Percentiles rank a stretch among this genome's conserved stretches.
These are phyloP conservation scores for Meloidogyne chitwoodi DNA, from an alignment of 1,140 invertebrate species.

Conservation along the genomic window DNA sequence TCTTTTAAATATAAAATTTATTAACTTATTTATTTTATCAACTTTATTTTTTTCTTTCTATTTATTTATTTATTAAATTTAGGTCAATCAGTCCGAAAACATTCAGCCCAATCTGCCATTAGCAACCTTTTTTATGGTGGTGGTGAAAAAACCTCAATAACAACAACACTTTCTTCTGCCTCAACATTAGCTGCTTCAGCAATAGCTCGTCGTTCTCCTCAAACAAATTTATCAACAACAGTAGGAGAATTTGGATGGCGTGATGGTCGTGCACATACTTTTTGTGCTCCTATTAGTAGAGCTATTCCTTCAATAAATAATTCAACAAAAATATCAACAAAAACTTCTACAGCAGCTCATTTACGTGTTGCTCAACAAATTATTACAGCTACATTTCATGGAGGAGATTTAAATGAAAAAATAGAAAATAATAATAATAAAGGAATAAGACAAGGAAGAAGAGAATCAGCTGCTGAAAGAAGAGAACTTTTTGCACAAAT, in stretches of 20 bases:
- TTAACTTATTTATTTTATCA: too few species aligned
- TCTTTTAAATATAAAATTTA: too few species aligned
- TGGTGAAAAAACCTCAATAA: conserved; percentile 4
- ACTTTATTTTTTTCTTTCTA: too few species aligned
- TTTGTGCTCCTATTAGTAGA: conserved; percentile 18
- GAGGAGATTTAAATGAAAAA: not conserved
- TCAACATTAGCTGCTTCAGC: not conserved
- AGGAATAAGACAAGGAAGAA: not conserved
- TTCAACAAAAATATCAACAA: not conserved
- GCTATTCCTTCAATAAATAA: not conserved
- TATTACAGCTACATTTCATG: not conserved
- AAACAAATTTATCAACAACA: not conserved
- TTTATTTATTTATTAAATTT: not conserved
- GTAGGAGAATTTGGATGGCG: conserved; percentile 33
- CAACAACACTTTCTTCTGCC: not conserved
- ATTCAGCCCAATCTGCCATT: conserved; percentile 5
- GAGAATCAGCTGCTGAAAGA: not conserved
- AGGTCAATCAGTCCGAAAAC: not conserved
- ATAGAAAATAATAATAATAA: too few species aligned
- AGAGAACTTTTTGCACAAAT: not conserved
- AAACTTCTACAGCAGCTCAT: not conserved
- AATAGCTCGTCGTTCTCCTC: not conserved
- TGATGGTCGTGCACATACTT: conserved; percentile 37
- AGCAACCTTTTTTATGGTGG: not conserved
- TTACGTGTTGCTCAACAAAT: not conserved